A percentile compares a stretch with the other conserved stretches of the same genome.
Conservation (phyloP, 2,797 vertebrate genomes). For the Mareca strepera region DNA sequence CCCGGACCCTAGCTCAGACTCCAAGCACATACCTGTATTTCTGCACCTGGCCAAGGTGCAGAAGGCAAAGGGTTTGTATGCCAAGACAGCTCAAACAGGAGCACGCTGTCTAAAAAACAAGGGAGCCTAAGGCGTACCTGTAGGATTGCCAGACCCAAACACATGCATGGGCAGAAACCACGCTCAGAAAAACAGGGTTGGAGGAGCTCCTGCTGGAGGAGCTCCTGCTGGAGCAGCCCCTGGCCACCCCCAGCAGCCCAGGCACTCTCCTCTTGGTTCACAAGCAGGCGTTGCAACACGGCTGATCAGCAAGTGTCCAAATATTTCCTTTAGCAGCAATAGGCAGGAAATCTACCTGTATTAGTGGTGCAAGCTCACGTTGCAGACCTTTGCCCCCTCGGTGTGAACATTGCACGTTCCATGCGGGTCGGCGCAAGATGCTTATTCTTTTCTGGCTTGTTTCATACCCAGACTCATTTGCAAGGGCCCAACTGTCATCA, state of each 20-base stretch:
- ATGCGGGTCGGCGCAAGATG: neutral
- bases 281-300: accelerated
- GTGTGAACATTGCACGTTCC: neutral
- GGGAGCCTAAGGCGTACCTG: neutral
- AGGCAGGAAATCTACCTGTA: conserved; percentile 27
- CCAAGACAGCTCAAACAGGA: neutral
- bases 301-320: neutral
- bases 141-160: neutral
- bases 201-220: neutral
- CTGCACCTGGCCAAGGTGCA: neutral
- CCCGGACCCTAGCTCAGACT: neutral
- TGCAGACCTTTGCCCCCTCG: conserved; percentile 25
- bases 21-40: neutral
- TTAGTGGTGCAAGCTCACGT: neutral
- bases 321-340: neutral
- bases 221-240: neutral
- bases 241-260: neutral
- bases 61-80: neutral
- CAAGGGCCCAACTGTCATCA: conserved; percentile 37
- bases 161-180: neutral
- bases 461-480: conserved; percentile 32
- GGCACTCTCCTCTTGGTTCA: neutral
- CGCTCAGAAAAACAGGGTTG: neutral
- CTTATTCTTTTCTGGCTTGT: conserved; percentile 19
- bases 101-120: neutral